Conservation (phyloP, 2,888 invertebrate species). For the Phrixothrix hirtus region DNA sequence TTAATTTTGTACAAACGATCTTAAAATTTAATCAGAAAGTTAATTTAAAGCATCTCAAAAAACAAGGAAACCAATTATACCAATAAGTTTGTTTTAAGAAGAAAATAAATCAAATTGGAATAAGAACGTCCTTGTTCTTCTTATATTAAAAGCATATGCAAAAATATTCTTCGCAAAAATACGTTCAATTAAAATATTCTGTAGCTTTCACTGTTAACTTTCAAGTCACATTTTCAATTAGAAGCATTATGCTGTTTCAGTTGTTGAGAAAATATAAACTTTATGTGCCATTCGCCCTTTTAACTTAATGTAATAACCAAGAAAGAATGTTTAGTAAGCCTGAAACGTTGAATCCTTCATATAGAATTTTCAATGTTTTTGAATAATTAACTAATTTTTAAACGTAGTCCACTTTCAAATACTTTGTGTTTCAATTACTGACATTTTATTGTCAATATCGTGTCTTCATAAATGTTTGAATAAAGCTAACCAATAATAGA, state of each 20-base stretch:
- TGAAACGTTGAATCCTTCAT: no score
- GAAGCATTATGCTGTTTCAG: slow-evolving; percentile 7
- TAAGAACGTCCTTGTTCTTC: background rate
- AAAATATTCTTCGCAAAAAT: slow-evolving; percentile 13
- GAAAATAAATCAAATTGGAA: no score
- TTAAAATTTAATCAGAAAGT: background rate
- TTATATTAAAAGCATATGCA: background rate
- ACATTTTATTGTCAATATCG: no score
- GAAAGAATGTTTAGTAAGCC: slow-evolving; percentile 5
- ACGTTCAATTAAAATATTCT: slow-evolving; percentile 15
- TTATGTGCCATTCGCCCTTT: slow-evolving; percentile 1
- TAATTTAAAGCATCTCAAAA: background rate
- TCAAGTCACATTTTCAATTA: slow-evolving; percentile 25
- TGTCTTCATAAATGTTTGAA: background rate
- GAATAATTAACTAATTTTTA: no score
- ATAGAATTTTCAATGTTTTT: no score
- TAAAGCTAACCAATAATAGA: slow-evolving; percentile 11
- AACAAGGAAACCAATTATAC: no score
- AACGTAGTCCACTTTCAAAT: no score
- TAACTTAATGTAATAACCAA: slow-evolving; percentile 13
- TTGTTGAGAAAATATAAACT: slow-evolving; percentile 16
- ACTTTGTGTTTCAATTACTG: no score
- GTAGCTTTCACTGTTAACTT: slow-evolving; percentile 15
- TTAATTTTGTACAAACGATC: background rate
- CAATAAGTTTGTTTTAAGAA: no score